Conservation (phyloP, 2,888 invertebrate species). For the Rapana venosa region DNA sequence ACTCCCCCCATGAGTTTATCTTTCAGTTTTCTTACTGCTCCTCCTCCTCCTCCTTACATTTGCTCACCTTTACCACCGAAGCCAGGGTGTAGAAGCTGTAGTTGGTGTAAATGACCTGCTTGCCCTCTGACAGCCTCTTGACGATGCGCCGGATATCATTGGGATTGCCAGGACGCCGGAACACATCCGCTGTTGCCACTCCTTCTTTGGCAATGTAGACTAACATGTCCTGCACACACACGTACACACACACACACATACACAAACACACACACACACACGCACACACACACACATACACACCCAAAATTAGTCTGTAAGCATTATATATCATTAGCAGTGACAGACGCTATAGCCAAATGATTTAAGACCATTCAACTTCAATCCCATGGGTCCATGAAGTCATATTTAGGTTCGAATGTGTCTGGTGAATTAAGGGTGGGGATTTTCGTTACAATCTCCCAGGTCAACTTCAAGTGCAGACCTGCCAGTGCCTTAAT, state of each 20-base stretch:
- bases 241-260: not conserved
- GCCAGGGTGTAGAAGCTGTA: slow-evolving; percentile 93
- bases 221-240: slow-evolving; percentile 72
- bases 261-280: not conserved
- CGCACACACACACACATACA: not conserved
- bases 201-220: slow-evolving; percentile 78
- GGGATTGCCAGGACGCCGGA: slow-evolving; percentile 77
- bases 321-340: not conserved
- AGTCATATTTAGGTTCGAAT: too few relatives aligned
- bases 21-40: too few relatives aligned
- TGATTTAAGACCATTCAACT: too few relatives aligned
- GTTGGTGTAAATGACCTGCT: slow-evolving; percentile 73
- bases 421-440: too few relatives aligned
- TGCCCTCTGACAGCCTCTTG: slow-evolving; percentile 75
- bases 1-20: too few relatives aligned
- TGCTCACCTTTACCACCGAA: slow-evolving; percentile 89
- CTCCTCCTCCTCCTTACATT: not conserved
- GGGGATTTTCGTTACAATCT: too few relatives aligned
- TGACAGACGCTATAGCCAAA: not conserved
- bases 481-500: too few relatives aligned
- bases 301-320: not conserved
- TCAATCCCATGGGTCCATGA: too few relatives aligned
- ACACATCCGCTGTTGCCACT: slow-evolving; percentile 76
- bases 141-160: slow-evolving; percentile 74
- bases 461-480: too few relatives aligned